Evolutionary conservation across 2,113 vertebrate species (phyloP).

Genomic region (Vombatus ursinus): DNA sequence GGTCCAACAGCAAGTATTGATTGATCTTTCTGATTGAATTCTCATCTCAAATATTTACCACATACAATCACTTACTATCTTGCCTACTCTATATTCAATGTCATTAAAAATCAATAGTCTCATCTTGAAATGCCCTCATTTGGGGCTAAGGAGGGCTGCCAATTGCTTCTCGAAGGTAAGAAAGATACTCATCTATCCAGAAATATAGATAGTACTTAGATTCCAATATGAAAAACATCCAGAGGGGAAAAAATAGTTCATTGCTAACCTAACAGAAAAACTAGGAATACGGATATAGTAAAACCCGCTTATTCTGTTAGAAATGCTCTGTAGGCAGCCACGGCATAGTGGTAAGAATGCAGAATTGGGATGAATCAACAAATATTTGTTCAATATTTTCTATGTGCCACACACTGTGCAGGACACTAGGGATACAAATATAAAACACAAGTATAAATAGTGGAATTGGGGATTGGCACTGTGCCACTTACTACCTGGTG

Average conservation of each 20-base stretch:
- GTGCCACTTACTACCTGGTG: not conserved
- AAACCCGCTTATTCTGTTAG: not conserved
- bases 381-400: not conserved
- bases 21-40: not conserved
- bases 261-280: not conserved
- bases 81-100: not conserved
- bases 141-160: not conserved
- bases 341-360: not conserved
- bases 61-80: not conserved
- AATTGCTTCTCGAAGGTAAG: not conserved
- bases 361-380: not conserved
- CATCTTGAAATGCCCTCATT: conserved; percentile 15
- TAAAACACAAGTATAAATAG: not conserved
- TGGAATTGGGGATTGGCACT: not conserved
- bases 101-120: conserved; percentile 50
- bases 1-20: not conserved
- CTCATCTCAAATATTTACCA: conserved; percentile 60
- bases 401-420: not conserved
- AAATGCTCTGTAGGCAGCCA: not conserved
- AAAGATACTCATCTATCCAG: not conserved
- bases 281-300: not conserved
- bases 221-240: not conserved
- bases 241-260: not conserved
- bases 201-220: not conserved
- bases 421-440: not conserved